These are phyloP conservation scores for Coracias cyanogaster DNA, from an alignment of 2,797 vertebrate species.

Conservation along the genomic window DNA sequence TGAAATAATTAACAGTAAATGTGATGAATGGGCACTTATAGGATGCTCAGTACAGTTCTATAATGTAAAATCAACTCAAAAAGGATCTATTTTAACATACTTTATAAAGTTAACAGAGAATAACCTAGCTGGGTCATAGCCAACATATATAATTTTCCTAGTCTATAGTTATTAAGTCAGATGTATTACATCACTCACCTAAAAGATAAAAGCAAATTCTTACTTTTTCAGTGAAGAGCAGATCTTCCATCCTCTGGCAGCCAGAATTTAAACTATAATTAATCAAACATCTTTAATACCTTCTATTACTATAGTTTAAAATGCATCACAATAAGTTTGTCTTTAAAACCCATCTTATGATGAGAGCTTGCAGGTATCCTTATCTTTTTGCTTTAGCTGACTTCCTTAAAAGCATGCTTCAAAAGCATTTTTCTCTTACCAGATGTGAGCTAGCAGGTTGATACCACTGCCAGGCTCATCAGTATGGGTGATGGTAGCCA, in stretches of 20 bases:
- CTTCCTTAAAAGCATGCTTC: not conserved
- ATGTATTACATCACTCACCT: not conserved
- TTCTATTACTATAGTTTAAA: not conserved
- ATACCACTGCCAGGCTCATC: not conserved
- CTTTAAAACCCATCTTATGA: not conserved
- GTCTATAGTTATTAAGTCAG: not conserved
- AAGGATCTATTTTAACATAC: not conserved
- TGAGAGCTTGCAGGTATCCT: not conserved
- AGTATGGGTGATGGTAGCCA: not conserved
- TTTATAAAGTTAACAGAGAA: not conserved
- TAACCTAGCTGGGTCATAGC: not conserved
- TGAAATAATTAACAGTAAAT: conserved; percentile 23
- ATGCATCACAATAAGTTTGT: not conserved
- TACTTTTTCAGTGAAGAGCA: not conserved
- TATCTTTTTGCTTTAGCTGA: not conserved
- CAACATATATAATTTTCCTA: not conserved
- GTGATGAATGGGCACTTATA: conserved; percentile 12
- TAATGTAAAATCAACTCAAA: not conserved
- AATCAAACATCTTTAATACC: not conserved
- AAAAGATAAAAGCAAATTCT: not conserved
- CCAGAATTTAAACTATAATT: not conserved
- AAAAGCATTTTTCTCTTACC: not conserved
- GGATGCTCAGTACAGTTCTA: not conserved
- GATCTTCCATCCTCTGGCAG: not conserved
- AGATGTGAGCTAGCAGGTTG: not conserved